A percentile compares a stretch with the other conserved stretches of the same genome.
phyloP scores from a whole-genome alignment of 2,113 vertebrate genomes.

The Planiliza haematocheilus region DNA sequence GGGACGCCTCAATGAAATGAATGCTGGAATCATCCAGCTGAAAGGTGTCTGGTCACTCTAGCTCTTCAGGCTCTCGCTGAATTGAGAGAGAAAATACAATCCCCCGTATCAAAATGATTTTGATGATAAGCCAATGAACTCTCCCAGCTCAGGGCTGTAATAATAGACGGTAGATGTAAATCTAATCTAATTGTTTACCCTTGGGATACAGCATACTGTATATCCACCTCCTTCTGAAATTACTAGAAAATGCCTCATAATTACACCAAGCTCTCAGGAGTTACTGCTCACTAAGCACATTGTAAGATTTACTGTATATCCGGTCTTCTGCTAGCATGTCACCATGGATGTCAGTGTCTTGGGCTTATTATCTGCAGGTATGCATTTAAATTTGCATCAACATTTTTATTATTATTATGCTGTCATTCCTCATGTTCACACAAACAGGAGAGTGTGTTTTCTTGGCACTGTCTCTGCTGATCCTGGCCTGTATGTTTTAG shows the following conservation, averaged over 20 bases:
- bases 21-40: conserved; percentile 21
- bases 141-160: conserved; percentile 24
- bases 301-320: conserved; percentile 36
- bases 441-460: conserved; percentile 13
- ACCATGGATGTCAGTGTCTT: not conserved
- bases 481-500: conserved; percentile 27
- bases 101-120: conserved; percentile 18
- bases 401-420: not conserved
- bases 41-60: not conserved
- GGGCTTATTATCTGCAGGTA: conserved; percentile 2
- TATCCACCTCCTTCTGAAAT: conserved; percentile 42
- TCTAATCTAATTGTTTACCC: conserved; percentile 53
- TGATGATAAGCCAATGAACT: conserved; percentile 51
- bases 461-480: conserved; percentile 10
- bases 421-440: not conserved
- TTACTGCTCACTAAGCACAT: conserved; percentile 51
- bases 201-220: conserved; percentile 18
- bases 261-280: conserved; percentile 34
- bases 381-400: not conserved
- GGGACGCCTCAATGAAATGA: conserved; percentile 11
- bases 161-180: conserved; percentile 47
- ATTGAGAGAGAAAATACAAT: conserved; percentile 32
- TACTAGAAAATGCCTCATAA: conserved; percentile 53
- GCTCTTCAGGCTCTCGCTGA: conserved; percentile 7
- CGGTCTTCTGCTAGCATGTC: conserved; percentile 3